Evolutionary conservation across 1,140 invertebrate species (phyloP).

Genomic region (Adelges cooleyi): DNA sequence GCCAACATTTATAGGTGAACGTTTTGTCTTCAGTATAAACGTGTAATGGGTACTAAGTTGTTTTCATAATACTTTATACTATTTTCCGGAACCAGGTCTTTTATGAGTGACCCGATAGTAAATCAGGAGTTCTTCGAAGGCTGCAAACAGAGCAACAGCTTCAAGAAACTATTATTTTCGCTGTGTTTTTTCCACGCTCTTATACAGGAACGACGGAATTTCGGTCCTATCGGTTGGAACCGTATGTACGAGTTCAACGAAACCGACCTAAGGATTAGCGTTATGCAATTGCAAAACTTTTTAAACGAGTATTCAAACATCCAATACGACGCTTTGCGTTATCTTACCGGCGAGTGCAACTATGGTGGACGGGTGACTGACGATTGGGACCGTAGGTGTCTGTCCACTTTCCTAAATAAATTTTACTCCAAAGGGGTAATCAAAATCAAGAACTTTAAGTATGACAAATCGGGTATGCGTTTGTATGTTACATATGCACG

Average conservation of each 20-base stretch:
- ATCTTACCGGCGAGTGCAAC: slow-evolving; percentile 90
- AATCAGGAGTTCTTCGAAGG: slow-evolving; percentile 79
- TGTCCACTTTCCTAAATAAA: slow-evolving; percentile 68
- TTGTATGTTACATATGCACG: too few relatives aligned
- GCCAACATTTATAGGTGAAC: slow-evolving; percentile 50
- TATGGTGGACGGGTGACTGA: slow-evolving; percentile 93
- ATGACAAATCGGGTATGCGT: slow-evolving; percentile 24
- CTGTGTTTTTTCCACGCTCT: slow-evolving; percentile 92
- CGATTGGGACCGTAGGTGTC: slow-evolving; percentile 80
- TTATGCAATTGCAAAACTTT: slow-evolving; percentile 36
- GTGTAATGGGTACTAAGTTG: too few relatives aligned
- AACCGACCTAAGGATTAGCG: slow-evolving; percentile 78
- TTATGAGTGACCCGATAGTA: slow-evolving; percentile 73
- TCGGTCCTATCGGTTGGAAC: slow-evolving; percentile 91
- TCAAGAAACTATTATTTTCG: slow-evolving; percentile 79
- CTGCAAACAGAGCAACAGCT: slow-evolving; percentile 58
- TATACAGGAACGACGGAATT: slow-evolving; percentile 80
- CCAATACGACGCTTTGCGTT: slow-evolving; percentile 77
- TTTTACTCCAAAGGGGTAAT: slow-evolving; percentile 55
- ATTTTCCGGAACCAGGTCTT: slow-evolving; percentile 51
- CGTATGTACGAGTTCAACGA: slow-evolving; percentile 93
- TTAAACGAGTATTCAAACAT: slow-evolving; percentile 47
- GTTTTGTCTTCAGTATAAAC: too few relatives aligned
- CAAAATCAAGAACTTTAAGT: slow-evolving; percentile 32
- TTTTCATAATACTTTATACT: neutral